Conservation (phyloP, 2,113 vertebrate genomes). For the Pantherophis guttatus region DNA sequence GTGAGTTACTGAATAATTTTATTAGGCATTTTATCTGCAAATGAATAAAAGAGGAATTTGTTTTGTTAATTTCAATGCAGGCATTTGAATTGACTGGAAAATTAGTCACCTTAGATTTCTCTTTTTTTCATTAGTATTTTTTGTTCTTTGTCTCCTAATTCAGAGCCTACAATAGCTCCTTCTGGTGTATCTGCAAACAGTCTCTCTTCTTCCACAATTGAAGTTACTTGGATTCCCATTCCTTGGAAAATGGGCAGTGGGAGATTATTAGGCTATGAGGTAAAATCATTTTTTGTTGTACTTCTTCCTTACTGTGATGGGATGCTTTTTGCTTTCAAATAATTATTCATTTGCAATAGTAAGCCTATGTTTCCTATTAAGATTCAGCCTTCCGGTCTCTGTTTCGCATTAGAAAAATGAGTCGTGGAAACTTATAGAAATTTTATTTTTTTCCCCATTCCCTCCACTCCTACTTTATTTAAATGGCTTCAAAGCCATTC, state of each 20-base stretch:
- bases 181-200: slow-evolving; percentile 77
- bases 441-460: not conserved
- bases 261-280: slow-evolving; percentile 92
- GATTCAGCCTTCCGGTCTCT: not conserved
- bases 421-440: not conserved
- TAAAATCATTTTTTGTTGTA: slow-evolving; percentile 47
- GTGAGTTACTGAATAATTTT: slow-evolving; percentile 60
- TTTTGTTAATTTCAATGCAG: not conserved
- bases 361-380: not conserved
- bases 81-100: not conserved
- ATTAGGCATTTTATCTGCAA: not conserved
- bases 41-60: not conserved
- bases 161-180: slow-evolving; percentile 84
- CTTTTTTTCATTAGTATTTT: not conserved
- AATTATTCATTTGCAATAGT: not conserved
- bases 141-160: not conserved
- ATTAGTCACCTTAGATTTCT: accelerated
- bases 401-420: not conserved
- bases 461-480: not conserved
- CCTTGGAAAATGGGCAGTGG: slow-evolving; percentile 78
- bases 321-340: not conserved
- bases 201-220: slow-evolving; percentile 84
- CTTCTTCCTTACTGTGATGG: not conserved
- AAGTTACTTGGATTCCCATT: slow-evolving; percentile 83
- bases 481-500: not conserved